Evolutionary conservation across 1,140 invertebrate species (phyloP), one percentile per base, ranked within the genome.

Genomic region (Ceratina japonica): DNA sequence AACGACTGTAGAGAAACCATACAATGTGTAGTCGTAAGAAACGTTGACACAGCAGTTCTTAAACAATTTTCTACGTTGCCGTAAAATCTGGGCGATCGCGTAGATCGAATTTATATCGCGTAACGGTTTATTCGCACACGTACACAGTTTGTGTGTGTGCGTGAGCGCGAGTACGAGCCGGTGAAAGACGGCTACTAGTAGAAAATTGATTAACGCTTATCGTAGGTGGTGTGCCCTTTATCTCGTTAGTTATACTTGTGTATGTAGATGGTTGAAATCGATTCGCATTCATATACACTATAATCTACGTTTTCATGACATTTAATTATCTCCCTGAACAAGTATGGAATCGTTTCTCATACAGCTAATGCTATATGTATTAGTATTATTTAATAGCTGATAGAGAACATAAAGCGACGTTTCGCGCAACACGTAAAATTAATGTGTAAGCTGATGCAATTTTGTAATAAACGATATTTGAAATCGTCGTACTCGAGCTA

Each of bases 401-500:
- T 72, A 44, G 63, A 10, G 16, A 44, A 44, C 18, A 10, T 51
- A 24, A 51, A 1, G 24, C 16, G 13, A 7, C 1, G 22, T 20
- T 1, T 13, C 49, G 70, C 12, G 18, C 44, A 8, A 70, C 3
- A 5, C 16, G 16, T 59, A 52, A n/a, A 77, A 62, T 71, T 70
- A 52, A 70, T 77, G 66, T 77, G 65, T 54, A 65, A 52, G 49
- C 20, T 54, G 7, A 37, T 62, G n/a, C 5, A 52, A 52, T 63
- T 63, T 77, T 72, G 18, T 31, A 62, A 62, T 78, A 78, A 78
- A 72, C 1, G 5, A 69, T 51, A 75, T n/a, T 37, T 52, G 4
- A 54, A 62, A 52, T 71, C 15, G 18, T 68, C 24, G 54, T 37
- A 49, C 10, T 37, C 7, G 24, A n/a, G n/a, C n/a, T 1, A 44